phyloP scores from a whole-genome alignment of 2,888 invertebrate species.

The Oconnorella tubifera region DNA sequence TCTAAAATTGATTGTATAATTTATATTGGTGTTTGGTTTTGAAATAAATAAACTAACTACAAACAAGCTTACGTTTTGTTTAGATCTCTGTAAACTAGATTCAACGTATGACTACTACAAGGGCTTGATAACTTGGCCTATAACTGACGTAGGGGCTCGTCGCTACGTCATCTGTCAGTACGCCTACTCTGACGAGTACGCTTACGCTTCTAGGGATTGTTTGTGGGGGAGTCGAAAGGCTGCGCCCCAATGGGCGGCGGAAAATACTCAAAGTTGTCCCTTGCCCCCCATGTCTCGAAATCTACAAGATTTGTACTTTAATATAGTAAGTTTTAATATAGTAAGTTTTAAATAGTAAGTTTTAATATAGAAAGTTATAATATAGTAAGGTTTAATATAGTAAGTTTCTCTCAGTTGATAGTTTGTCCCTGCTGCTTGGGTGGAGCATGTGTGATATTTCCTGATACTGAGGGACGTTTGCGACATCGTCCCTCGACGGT shows the following conservation, averaged over 20 bases:
- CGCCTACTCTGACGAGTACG: conserved; percentile 1
- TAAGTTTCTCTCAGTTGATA: too few relatives aligned
- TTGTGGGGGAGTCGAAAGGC: neutral
- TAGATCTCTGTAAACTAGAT: neutral
- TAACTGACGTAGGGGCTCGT: neutral
- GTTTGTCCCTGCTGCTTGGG: too few relatives aligned
- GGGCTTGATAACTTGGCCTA: neutral
- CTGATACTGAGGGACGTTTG: too few relatives aligned
- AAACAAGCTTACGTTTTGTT: too few relatives aligned
- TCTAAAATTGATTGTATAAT: too few relatives aligned
- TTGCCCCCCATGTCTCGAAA: neutral
- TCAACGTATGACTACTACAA: neutral
- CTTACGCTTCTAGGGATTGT: neutral
- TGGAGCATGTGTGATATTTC: too few relatives aligned
- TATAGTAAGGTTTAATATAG: too few relatives aligned
- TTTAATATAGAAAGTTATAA: too few relatives aligned
- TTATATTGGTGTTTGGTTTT: too few relatives aligned
- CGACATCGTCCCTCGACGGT: too few relatives aligned
- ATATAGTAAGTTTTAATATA: neutral
- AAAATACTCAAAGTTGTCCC: neutral
- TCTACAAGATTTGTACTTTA: neutral
- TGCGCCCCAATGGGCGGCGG: neutral
- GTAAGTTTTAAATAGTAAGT: too few relatives aligned
- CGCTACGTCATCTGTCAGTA: neutral
- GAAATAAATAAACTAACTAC: too few relatives aligned